These are phyloP conservation scores for Drosophila micromelanica DNA, from an alignment of 1,140 invertebrate species.

Conservation along the genomic window DNA sequence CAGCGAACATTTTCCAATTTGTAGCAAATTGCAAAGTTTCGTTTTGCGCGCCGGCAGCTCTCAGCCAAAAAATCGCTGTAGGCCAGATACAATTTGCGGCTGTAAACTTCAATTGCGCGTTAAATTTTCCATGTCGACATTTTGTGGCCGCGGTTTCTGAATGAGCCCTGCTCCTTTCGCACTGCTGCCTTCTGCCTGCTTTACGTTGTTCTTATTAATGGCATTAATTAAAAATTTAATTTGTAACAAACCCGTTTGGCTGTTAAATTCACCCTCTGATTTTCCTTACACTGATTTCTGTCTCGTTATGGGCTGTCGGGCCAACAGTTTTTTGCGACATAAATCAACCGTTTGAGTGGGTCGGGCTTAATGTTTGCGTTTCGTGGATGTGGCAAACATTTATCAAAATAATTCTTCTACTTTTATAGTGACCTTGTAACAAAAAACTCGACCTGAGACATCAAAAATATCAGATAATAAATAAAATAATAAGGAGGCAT, in stretches of 20 bases:
- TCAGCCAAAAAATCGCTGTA: conserved; percentile 18
- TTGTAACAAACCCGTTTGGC: conserved; percentile 64
- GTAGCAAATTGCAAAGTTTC: conserved; percentile 70
- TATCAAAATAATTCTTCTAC: conserved; percentile 26
- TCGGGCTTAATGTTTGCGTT: not conserved
- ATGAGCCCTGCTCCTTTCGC: not conserved
- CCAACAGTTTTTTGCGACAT: conserved; percentile 23
- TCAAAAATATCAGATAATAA: too few species aligned
- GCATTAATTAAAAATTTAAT: conserved; percentile 75
- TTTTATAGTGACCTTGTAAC: not conserved
- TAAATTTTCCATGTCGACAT: conserved; percentile 47
- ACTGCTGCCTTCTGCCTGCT: not conserved
- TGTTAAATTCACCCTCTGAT: conserved; percentile 27
- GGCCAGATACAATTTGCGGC: conserved; percentile 53
- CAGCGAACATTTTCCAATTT: conserved; percentile 58
- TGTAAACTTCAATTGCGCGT: conserved; percentile 72
- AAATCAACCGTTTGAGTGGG: conserved; percentile 28
- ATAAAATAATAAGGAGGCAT: too few species aligned
- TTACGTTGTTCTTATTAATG: conserved; percentile 56
- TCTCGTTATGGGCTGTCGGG: conserved; percentile 3
- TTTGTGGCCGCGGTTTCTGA: conserved; percentile 15
- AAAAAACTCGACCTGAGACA: not conserved
- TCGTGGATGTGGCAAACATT: conserved; percentile 11
- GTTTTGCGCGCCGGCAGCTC: conserved; percentile 42
- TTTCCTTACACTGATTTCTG: conserved; percentile 13